Evolutionary conservation across 30 jellyfish, hydroid and myxozoan genomes (phyloP).

Genomic region (Cassiopea andromeda): DNA sequence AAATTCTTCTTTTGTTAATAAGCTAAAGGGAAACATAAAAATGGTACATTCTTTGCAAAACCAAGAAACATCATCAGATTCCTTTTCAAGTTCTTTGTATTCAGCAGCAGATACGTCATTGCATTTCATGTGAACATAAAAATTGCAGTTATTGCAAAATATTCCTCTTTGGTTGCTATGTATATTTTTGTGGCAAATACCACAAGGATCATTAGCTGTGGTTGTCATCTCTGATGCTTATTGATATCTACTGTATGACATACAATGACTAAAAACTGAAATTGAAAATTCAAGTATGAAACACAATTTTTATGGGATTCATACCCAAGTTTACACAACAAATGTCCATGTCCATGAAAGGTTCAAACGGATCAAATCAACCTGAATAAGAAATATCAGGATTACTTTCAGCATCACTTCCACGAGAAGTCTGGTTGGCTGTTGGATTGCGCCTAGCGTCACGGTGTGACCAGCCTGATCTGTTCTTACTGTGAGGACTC

Average conservation of each 20-base stretch:
- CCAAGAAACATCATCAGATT: conserved; percentile 26
- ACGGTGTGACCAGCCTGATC: background rate
- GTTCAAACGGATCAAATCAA: background rate
- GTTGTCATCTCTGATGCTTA: conserved; percentile 7
- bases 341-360: background rate
- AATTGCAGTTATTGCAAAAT: background rate
- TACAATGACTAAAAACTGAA: background rate
- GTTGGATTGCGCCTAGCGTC: background rate
- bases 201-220: conserved; percentile 18
- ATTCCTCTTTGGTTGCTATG: background rate
- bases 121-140: conserved; percentile 28
- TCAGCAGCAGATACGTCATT: conserved; percentile 12
- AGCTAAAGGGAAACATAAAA: conserved; percentile 46
- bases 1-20: conserved; percentile 39
- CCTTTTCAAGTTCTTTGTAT: conserved; percentile 9
- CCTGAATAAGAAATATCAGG: background rate
- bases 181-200: conserved; percentile 46
- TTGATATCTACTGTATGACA: background rate
- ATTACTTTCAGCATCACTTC: background rate
- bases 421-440: background rate
- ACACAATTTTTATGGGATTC: background rate
- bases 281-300: background rate
- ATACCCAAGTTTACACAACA: background rate
- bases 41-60: conserved; percentile 42
- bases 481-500: background rate